phyloP scores from a whole-genome alignment of 2,888 invertebrate genomes.

The Cancer borealis region DNA sequence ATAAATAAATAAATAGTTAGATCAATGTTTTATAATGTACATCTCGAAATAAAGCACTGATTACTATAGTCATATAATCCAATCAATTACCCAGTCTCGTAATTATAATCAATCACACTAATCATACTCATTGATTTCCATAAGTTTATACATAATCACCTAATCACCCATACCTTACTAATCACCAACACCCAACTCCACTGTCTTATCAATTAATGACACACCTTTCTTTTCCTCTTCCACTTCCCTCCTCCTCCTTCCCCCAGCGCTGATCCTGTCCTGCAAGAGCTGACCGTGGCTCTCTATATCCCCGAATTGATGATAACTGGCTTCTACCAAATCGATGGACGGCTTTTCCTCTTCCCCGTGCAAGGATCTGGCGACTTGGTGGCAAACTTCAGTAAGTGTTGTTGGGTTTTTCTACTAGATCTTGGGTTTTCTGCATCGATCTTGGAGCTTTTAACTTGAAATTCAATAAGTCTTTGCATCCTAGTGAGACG shows the following conservation, averaged over 20 bases:
- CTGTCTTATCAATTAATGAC: background rate
- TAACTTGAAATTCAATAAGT: no score
- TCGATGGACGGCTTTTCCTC: conserved; percentile 74
- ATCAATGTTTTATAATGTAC: no score
- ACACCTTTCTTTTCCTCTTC: background rate
- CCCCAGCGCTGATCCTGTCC: conserved; percentile 62
- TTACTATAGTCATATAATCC: no score
- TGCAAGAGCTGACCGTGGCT: conserved; percentile 58
- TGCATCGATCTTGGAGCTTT: no score
- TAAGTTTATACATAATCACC: background rate
- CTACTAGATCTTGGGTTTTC: no score
- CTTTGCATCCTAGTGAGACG: no score
- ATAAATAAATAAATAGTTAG: background rate
- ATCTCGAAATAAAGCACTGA: no score
- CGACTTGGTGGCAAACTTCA: conserved; percentile 64
- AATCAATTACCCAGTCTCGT: no score
- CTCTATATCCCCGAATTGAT: conserved; percentile 68
- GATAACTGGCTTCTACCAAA: conserved; percentile 69
- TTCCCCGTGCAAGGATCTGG: conserved; percentile 68
- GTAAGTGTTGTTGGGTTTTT: conserved; percentile 50
- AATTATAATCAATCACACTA: no score
- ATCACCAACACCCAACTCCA: background rate
- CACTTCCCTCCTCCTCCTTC: background rate
- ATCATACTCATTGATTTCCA: background rate
- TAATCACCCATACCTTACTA: background rate